These are phyloP conservation scores for Halesus radiatus DNA, from an alignment of 1,140 invertebrate species.

Conservation along the genomic window DNA sequence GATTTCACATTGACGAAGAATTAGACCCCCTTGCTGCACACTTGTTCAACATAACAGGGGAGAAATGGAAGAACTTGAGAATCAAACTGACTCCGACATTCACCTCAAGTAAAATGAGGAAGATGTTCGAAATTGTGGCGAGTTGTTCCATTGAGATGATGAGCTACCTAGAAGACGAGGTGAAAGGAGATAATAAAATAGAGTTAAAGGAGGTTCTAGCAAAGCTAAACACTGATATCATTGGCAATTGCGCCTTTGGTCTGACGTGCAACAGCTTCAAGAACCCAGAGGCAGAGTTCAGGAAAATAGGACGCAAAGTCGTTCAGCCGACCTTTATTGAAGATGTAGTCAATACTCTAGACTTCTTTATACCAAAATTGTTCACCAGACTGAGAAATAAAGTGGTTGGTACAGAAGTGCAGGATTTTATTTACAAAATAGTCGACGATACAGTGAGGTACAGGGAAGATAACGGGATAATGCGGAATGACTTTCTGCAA, in stretches of 20 bases:
- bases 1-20: conserved; percentile 68
- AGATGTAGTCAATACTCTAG: conserved; percentile 21
- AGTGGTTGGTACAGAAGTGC: conserved; percentile 26
- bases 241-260: conserved; percentile 75
- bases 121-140: conserved; percentile 58
- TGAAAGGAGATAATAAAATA: conserved; percentile 63
- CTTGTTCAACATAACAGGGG: conserved; percentile 66
- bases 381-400: conserved; percentile 16
- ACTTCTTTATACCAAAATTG: conserved; percentile 40
- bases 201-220: conserved; percentile 71
- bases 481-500: conserved; percentile 74
- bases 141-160: conserved; percentile 65
- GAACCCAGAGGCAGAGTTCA: conserved; percentile 71
- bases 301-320: conserved; percentile 63
- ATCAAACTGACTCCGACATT: conserved; percentile 61
- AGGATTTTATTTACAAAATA: conserved; percentile 70
- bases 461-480: conserved; percentile 64
- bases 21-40: conserved; percentile 69
- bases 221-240: conserved; percentile 75
- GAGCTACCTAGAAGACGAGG: conserved; percentile 59
- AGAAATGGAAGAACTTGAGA: conserved; percentile 60
- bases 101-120: conserved; percentile 60
- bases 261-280: conserved; percentile 72
- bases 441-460: conserved; percentile 71
- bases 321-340: conserved; percentile 51